These are phyloP conservation scores for Paramormyrops hopkinsi DNA, from an alignment of 2,797 vertebrate species.

Conservation along the genomic window DNA sequence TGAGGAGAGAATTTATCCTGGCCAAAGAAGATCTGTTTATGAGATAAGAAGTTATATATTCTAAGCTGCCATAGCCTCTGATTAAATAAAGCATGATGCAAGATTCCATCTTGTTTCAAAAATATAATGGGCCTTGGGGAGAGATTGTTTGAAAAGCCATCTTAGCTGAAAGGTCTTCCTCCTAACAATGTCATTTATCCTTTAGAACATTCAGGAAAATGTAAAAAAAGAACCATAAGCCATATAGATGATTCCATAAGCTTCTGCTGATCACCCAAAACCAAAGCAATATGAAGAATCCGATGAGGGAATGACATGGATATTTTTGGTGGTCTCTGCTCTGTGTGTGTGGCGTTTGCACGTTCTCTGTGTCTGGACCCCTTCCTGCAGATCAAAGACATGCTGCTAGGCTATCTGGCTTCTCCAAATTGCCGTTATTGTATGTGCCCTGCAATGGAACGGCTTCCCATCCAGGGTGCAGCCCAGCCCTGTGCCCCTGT, in stretches of 20 bases:
- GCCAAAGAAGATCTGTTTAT: neutral
- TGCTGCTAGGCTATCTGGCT: neutral
- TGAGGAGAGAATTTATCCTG: neutral
- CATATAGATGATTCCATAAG: neutral
- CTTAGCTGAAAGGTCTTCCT: neutral
- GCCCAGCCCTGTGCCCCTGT: neutral
- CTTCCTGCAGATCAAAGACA: neutral
- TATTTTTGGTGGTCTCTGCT: neutral
- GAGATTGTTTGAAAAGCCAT: neutral
- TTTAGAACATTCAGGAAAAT: neutral
- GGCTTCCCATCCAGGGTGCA: neutral
- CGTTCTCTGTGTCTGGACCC: neutral
- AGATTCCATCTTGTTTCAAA: neutral
- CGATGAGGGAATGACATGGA: neutral
- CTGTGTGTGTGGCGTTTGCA: neutral
- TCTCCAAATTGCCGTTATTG: neutral
- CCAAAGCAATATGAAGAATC: neutral
- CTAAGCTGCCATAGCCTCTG: neutral
- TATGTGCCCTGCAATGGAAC: neutral
- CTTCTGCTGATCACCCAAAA: neutral
- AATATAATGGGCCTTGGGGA: neutral
- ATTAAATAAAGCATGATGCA: neutral
- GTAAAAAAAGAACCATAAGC: neutral
- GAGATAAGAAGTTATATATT: neutral
- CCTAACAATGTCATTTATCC: neutral